Evolutionary conservation across 1,140 invertebrate genomes (phyloP).

Genomic region (Brachionus sp.): DNA sequence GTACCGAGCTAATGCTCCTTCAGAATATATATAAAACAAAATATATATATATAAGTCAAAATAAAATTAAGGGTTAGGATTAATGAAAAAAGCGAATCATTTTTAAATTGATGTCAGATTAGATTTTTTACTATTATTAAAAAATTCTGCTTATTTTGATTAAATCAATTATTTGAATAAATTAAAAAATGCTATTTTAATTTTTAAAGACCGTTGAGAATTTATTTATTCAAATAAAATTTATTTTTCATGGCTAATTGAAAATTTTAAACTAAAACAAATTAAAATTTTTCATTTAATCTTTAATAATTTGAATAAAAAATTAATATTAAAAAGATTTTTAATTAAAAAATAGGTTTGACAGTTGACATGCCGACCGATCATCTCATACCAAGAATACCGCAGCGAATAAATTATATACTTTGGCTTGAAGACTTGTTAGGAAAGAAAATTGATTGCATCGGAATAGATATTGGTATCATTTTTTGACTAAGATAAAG

Average conservation of each 20-base stretch:
- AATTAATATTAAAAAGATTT: neutral
- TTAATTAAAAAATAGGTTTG: slow-evolving; percentile 56
- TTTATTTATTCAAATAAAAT: neutral
- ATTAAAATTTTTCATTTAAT: neutral
- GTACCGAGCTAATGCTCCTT: too few species aligned
- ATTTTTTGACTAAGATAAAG: neutral
- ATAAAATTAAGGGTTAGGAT: too few species aligned
- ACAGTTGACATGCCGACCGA: slow-evolving; percentile 75
- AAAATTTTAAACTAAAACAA: neutral
- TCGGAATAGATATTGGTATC: slow-evolving; percentile 78
- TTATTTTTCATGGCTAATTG: neutral
- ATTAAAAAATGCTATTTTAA: neutral
- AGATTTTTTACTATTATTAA: too few species aligned
- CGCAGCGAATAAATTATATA: slow-evolving; percentile 87
- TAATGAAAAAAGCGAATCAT: neutral
- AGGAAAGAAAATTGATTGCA: slow-evolving; percentile 56
- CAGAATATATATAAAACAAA: too few species aligned
- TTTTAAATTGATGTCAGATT: neutral
- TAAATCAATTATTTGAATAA: neutral
- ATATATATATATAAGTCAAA: too few species aligned
- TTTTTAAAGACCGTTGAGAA: neutral
- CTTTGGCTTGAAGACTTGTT: slow-evolving; percentile 85
- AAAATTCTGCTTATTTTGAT: neutral
- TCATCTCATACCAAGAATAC: slow-evolving; percentile 82
- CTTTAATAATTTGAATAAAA: neutral